Evolutionary conservation across 1,140 invertebrate species (phyloP).

Genomic region (Odontomachus brunneus): DNA sequence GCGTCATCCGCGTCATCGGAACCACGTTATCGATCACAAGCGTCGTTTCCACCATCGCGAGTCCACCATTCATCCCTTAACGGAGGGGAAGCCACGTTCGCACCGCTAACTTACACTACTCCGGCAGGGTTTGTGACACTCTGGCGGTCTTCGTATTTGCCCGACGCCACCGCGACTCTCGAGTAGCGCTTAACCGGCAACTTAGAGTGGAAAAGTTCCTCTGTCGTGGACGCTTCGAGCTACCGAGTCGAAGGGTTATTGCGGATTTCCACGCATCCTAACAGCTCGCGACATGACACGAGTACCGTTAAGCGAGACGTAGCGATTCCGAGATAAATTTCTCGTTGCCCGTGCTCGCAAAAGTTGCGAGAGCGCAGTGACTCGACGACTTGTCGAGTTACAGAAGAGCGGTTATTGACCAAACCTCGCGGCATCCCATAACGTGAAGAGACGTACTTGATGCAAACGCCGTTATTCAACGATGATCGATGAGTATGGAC

Average conservation of each 20-base stretch:
- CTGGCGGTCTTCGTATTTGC: conserved; percentile 13
- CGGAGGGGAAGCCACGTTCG: not conserved
- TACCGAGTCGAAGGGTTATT: conserved; percentile 32
- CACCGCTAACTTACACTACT: not conserved
- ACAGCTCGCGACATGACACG: conserved; percentile 13
- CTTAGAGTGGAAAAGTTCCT: conserved; percentile 45
- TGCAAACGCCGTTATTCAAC: conserved; percentile 55
- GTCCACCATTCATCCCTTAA: not conserved
- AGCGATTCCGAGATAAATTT: conserved; percentile 19
- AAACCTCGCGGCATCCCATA: conserved; percentile 30
- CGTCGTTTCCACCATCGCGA: not conserved
- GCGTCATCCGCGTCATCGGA: not conserved
- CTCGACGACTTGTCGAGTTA: conserved; percentile 35
- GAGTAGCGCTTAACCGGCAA: conserved; percentile 46
- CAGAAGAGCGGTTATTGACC: conserved; percentile 30
- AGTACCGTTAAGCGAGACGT: not conserved
- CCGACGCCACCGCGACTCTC: not conserved
- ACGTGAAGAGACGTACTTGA: conserved; percentile 50
- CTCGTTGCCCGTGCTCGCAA: conserved; percentile 17
- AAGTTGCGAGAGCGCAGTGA: conserved; percentile 31
- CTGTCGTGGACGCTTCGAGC: conserved; percentile 16
- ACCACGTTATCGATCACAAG: conserved; percentile 4
- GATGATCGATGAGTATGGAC: conserved; percentile 52
- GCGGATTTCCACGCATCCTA: conserved; percentile 46
- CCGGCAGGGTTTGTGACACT: conserved; percentile 2